phyloP scores from a whole-genome alignment of 35 echinoderm and acorn worm genomes.

The Ophioderma brevispina region DNA sequence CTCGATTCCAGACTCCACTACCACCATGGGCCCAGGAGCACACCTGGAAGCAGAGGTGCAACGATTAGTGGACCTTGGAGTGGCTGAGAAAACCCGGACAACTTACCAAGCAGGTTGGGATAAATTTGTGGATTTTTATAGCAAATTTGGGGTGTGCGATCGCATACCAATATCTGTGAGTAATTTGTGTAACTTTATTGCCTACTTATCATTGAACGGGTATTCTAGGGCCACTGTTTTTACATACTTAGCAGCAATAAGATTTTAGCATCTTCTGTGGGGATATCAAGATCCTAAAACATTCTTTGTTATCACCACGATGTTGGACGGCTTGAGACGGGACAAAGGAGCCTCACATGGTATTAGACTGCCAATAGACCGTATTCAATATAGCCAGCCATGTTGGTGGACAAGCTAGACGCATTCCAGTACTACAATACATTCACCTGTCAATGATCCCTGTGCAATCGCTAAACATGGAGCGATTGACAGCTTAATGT shows the following conservation, averaged over 20 bases:
- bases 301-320: not conserved
- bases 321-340: not conserved
- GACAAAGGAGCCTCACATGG: not conserved
- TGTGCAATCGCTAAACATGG: too few species aligned
- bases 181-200: not conserved
- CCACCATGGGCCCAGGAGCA: not conserved
- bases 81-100: not conserved
- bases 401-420: too few species aligned
- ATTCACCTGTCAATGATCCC: not conserved
- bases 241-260: not conserved
- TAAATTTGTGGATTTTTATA: not conserved
- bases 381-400: too few species aligned
- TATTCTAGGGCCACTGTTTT: not conserved
- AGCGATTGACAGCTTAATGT: too few species aligned
- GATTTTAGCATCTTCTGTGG: not conserved
- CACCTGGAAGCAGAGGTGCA: not conserved
- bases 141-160: not conserved
- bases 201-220: not conserved
- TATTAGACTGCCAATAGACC: not conserved
- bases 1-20: constrained; percentile 38
- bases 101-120: not conserved
- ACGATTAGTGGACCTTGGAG: not conserved
- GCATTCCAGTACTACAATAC: too few species aligned
- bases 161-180: not conserved
- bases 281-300: not conserved